phyloP scores from a whole-genome alignment of 2,888 invertebrate genomes.

The Cistogaster globosa region DNA sequence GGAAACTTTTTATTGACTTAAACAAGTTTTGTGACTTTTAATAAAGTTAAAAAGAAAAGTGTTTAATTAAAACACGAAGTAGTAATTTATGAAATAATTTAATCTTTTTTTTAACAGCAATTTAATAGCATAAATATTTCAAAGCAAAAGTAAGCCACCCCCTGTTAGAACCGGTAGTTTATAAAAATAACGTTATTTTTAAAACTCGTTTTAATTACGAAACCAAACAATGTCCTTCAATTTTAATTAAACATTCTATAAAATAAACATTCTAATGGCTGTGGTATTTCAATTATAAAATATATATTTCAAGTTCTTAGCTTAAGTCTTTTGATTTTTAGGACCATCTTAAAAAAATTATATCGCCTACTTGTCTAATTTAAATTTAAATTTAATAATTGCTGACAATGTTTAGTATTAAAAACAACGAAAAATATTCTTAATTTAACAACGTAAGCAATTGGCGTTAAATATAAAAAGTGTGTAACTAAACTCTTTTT shows the following conservation, averaged over 20 bases:
- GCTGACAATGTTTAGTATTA: slow-evolving; percentile 19
- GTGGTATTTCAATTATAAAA: slow-evolving; percentile 20
- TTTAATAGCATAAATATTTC: background rate
- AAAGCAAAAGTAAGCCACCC: background rate
- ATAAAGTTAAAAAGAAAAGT: too few relatives aligned
- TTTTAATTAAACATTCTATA: slow-evolving; percentile 43
- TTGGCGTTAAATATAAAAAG: background rate
- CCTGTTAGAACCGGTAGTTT: background rate
- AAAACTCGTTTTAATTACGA: slow-evolving; percentile 31
- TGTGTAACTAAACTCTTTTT: background rate
- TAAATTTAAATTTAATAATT: slow-evolving; percentile 22
- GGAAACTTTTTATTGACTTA: too few relatives aligned
- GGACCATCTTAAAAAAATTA: background rate
- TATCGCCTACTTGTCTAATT: slow-evolving; percentile 9
- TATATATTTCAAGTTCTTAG: slow-evolving; percentile 30
- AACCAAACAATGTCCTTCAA: slow-evolving; percentile 11
- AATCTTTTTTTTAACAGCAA: background rate
- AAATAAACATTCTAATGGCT: slow-evolving; percentile 43
- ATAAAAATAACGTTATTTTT: background rate
- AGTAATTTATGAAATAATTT: background rate
- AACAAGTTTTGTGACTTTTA: too few relatives aligned
- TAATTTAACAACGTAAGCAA: background rate
- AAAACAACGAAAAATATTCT: slow-evolving; percentile 30
- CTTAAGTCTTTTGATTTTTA: slow-evolving; percentile 39
- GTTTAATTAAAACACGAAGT: background rate